These are phyloP conservation scores for Sebastes hubbsi DNA, from an alignment of 2,797 vertebrate species.

Conservation along the genomic window DNA sequence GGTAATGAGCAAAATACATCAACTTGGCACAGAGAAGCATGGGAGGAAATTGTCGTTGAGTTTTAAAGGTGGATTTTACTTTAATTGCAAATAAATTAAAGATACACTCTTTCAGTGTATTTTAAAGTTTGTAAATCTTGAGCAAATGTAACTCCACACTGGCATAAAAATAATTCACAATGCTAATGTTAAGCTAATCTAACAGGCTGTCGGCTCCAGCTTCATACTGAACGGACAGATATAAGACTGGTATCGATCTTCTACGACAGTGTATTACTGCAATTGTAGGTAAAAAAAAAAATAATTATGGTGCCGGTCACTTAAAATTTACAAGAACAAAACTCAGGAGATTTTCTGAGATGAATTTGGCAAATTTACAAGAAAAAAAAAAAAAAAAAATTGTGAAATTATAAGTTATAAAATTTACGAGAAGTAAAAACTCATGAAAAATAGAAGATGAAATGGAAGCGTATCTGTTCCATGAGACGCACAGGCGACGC, in stretches of 20 bases:
- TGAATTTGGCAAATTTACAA: too few relatives aligned
- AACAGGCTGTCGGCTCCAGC: background rate
- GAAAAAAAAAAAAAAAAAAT: too few relatives aligned
- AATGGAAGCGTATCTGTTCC: too few relatives aligned
- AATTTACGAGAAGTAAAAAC: too few relatives aligned
- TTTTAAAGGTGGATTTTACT: background rate
- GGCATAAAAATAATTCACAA: background rate
- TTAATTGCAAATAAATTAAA: background rate
- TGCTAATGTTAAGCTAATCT: background rate
- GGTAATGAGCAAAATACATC: background rate
- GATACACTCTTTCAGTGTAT: background rate
- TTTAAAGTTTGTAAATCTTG: background rate
- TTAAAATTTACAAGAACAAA: too few relatives aligned
- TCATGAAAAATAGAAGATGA: too few relatives aligned
- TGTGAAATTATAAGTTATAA: too few relatives aligned
- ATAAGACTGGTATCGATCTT: background rate
- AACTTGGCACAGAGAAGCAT: background rate
- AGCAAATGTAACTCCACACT: background rate
- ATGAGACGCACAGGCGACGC: too few relatives aligned
- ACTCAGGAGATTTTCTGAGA: too few relatives aligned
- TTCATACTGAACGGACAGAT: background rate
- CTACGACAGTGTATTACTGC: too few relatives aligned
- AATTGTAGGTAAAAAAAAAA: too few relatives aligned
- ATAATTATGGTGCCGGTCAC: too few relatives aligned
- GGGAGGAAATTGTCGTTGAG: background rate